A percentile compares a stretch with the other conserved stretches of the same genome.
Conservation (phyloP, 2,797 vertebrate genomes). For the Pristis pectinata region DNA sequence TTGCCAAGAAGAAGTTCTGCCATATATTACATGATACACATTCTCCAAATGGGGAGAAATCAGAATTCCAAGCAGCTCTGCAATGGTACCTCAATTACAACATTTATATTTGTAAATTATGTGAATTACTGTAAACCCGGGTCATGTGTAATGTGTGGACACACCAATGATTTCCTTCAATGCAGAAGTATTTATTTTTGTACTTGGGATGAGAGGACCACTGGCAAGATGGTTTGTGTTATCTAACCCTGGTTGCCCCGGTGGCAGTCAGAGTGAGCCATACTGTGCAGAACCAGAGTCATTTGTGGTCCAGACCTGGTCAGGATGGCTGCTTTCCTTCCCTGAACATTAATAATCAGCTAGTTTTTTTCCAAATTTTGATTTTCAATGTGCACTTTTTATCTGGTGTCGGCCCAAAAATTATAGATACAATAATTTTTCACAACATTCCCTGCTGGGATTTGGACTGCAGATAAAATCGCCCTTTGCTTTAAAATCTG, state of each 20-base stretch:
- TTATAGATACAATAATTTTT: no score
- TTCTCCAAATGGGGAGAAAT: neutral
- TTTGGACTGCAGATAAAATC: neutral
- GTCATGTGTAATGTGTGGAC: neutral
- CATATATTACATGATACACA: neutral
- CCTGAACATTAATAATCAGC: neutral
- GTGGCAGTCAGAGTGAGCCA: neutral
- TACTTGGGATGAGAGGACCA: neutral
- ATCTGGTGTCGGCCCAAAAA: neutral
- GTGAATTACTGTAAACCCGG: neutral
- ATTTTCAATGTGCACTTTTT: neutral
- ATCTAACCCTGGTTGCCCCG: neutral
- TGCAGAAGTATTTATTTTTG: neutral
- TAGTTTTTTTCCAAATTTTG: neutral
- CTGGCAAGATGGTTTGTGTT: neutral
- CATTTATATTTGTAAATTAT: neutral
- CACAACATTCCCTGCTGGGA: no score
- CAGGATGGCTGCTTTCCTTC: neutral
- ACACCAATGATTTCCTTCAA: neutral
- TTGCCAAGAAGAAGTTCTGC: neutral
- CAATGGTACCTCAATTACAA: neutral
- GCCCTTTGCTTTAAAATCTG: neutral
- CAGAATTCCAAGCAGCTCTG: no score
- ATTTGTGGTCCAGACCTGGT: neutral
- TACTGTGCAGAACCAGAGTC: neutral